A percentile compares a stretch with the other conserved stretches of the same genome.
These are phyloP conservation scores for Drosophila merina DNA, from an alignment of 2,888 invertebrate genomes.

Conservation along the genomic window DNA sequence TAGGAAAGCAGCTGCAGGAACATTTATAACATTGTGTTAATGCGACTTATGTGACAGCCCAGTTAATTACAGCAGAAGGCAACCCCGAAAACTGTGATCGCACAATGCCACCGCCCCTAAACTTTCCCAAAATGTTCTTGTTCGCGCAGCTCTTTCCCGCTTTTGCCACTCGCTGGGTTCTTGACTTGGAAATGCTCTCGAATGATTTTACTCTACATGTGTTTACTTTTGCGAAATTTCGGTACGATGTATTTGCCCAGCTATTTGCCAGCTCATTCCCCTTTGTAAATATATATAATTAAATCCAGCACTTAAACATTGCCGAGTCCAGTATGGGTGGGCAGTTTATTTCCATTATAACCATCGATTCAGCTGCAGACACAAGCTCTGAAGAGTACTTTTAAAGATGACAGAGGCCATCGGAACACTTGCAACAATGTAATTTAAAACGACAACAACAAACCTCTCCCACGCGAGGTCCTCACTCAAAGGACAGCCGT, in stretches of 20 bases:
- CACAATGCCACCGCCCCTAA: slow-evolving; percentile 10
- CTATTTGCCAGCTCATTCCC: slow-evolving; percentile 6
- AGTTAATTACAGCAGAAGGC: slow-evolving; percentile 70
- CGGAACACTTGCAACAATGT: slow-evolving; percentile 65
- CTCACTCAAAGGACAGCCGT: slow-evolving; percentile 46
- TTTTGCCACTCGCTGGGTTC: slow-evolving; percentile 58
- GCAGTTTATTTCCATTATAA: not conserved
- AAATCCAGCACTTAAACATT: slow-evolving; percentile 57
- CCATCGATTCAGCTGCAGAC: slow-evolving; percentile 34
- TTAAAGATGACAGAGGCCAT: slow-evolving; percentile 23
- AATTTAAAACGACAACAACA: slow-evolving; percentile 60
- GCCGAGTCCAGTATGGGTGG: not conserved
- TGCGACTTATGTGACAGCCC: slow-evolving; percentile 79
- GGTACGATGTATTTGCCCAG: slow-evolving; percentile 26
- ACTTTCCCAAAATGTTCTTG: slow-evolving; percentile 5
- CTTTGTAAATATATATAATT: slow-evolving; percentile 56
- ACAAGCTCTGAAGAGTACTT: slow-evolving; percentile 16
- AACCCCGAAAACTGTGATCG: slow-evolving; percentile 26
- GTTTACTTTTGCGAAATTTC: slow-evolving; percentile 70
- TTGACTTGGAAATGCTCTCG: slow-evolving; percentile 70
- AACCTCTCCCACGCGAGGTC: slow-evolving; percentile 52
- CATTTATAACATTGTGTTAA: slow-evolving; percentile 77
- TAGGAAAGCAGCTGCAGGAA: slow-evolving; percentile 47
- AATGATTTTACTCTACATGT: slow-evolving; percentile 47
- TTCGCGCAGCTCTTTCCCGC: not conserved